phyloP scores from a whole-genome alignment of 92 coral and sea anemone genomes.

The Isaurus tuberculatus region DNA sequence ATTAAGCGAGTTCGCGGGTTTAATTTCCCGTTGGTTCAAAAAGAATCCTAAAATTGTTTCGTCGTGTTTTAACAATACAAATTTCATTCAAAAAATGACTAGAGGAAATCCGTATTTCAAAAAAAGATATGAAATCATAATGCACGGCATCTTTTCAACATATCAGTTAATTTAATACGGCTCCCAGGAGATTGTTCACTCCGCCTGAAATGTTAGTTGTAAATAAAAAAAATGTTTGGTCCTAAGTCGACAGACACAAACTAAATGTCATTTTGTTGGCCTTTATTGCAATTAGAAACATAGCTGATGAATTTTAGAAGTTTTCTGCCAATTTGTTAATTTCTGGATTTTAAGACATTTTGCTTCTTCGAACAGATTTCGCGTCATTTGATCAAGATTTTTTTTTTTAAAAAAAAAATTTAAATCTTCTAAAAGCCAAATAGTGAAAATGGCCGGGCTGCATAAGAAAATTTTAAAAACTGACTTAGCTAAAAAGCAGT shows the following conservation, averaged over 20 bases:
- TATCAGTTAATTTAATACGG: not conserved
- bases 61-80: not conserved
- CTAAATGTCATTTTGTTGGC: conserved; percentile 14
- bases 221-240: not conserved
- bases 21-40: not conserved
- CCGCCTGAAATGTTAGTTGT: conserved; percentile 12
- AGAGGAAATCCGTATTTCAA: not conserved
- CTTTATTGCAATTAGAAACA: not conserved
- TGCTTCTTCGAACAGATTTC: not conserved
- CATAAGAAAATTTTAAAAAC: not conserved
- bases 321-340: not conserved
- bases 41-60: not conserved
- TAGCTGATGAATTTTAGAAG: not conserved
- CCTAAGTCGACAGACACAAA: not conserved
- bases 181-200: conserved; percentile 34
- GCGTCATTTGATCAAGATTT: not conserved
- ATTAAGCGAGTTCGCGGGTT: not conserved
- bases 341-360: not conserved
- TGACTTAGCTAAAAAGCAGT: not conserved
- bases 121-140: not conserved
- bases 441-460: not conserved
- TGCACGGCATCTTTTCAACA: conserved; percentile 10
- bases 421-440: not conserved
- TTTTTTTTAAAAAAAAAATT: not conserved
- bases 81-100: not conserved